phyloP scores from a whole-genome alignment of 2,888 invertebrate genomes.

The Oscheius sp. region DNA sequence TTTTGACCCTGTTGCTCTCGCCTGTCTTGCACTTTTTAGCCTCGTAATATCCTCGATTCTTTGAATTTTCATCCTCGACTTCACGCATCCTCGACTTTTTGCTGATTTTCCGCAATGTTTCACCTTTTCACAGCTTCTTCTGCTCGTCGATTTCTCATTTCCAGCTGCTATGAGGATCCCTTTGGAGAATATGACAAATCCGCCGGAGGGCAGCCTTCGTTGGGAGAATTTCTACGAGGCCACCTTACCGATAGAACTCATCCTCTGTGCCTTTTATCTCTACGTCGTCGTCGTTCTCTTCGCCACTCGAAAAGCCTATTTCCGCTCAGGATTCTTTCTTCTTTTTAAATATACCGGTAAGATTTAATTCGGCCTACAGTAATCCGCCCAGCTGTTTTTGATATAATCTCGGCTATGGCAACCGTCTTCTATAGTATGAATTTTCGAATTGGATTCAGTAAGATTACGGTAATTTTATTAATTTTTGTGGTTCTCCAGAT shows the following conservation, averaged over 20 bases:
- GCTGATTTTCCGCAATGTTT: too few species aligned
- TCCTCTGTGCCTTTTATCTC: not conserved
- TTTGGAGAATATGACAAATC: not conserved
- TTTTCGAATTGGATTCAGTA: not conserved
- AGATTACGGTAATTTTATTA: not conserved
- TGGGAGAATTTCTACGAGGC: not conserved
- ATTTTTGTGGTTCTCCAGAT: too few species aligned
- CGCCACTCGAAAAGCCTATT: not conserved
- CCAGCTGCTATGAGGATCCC: not conserved
- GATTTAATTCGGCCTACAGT: too few species aligned
- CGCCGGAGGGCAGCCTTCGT: not conserved
- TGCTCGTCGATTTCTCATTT: too few species aligned
- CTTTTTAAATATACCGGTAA: not conserved
- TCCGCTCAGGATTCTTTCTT: not conserved
- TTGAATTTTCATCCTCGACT: too few species aligned
- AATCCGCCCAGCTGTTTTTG: not conserved
- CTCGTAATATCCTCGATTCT: too few species aligned
- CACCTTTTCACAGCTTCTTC: too few species aligned
- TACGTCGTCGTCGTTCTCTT: not conserved
- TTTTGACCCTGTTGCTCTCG: too few species aligned
- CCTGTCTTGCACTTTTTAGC: too few species aligned
- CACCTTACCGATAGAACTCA: not conserved
- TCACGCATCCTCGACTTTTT: too few species aligned
- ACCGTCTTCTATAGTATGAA: not conserved
- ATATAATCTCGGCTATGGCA: not conserved